Evolutionary conservation across 1,140 invertebrate species (phyloP).

Genomic region (Arctopsyche grandis): DNA sequence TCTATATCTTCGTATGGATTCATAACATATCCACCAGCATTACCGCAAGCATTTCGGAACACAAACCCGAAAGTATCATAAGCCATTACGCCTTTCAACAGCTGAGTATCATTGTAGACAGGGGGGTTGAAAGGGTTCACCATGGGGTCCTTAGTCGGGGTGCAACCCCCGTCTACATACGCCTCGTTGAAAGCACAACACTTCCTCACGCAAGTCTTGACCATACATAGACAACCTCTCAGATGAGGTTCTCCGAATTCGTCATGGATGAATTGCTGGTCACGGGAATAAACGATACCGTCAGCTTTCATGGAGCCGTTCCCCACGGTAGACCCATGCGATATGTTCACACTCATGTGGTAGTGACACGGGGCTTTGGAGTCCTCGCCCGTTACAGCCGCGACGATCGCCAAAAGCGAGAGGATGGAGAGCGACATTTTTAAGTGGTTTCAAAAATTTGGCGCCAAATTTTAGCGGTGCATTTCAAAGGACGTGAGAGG

Average conservation of each 20-base stretch:
- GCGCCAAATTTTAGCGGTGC: no score
- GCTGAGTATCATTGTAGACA: slow-evolving; percentile 5
- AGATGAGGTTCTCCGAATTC: not conserved
- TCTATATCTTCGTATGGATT: not conserved
- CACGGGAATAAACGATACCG: slow-evolving; percentile 16
- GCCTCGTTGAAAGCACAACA: slow-evolving; percentile 46
- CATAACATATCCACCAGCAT: not conserved
- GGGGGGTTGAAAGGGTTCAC: slow-evolving; percentile 42
- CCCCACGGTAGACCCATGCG: not conserved
- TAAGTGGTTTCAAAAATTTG: not conserved
- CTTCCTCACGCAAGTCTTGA: slow-evolving; percentile 46
- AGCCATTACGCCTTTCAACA: not conserved
- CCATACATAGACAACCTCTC: slow-evolving; percentile 42
- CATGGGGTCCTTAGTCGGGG: slow-evolving; percentile 7
- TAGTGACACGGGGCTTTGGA: slow-evolving; percentile 32
- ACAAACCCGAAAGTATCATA: not conserved
- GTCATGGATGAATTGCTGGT: slow-evolving; percentile 26
- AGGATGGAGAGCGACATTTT: not conserved
- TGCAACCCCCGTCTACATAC: slow-evolving; percentile 11
- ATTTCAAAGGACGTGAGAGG: no score
- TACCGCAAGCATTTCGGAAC: not conserved
- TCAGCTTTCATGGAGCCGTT: slow-evolving; percentile 36
- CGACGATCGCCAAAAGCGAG: not conserved
- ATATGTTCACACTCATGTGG: slow-evolving; percentile 46
- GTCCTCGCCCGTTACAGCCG: not conserved